phyloP scores from a whole-genome alignment of 2,113 vertebrate species.

The Lepidothrix coronata region DNA sequence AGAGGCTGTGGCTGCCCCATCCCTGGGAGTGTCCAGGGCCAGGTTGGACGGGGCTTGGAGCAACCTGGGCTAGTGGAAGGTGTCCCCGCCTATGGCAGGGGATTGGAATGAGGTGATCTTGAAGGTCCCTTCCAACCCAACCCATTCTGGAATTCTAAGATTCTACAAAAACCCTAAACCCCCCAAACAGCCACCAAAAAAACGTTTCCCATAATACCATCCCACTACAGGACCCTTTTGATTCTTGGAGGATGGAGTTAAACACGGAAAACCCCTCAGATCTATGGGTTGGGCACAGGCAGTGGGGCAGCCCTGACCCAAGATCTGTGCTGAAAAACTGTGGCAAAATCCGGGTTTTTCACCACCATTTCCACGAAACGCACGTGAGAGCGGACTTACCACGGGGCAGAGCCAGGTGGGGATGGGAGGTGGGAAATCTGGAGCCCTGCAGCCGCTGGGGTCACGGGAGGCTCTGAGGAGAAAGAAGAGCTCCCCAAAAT shows the following conservation, averaged over 20 bases:
- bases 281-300: rapidly evolving
- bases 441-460: rapidly evolving
- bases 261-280: rapidly evolving
- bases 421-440: rapidly evolving
- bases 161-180: neutral
- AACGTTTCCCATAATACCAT: rapidly evolving
- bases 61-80: rapidly evolving
- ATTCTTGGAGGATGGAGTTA: rapidly evolving
- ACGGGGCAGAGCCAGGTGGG: rapidly evolving
- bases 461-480: neutral
- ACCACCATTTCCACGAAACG: neutral
- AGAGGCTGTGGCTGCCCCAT: neutral
- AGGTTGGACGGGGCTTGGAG: rapidly evolving
- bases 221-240: rapidly evolving
- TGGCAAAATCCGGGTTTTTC: neutral
- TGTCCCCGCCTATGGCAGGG: neutral
- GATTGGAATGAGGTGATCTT: neutral
- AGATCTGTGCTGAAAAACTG: neutral
- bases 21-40: neutral
- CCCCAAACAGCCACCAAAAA: rapidly evolving
- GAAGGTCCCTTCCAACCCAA: neutral
- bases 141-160: rapidly evolving
- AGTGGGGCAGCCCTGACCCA: rapidly evolving
- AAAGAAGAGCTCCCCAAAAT: neutral
- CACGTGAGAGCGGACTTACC: neutral